phyloP scores from a whole-genome alignment of 2,113 vertebrate genomes.

The Microtus montanus region DNA sequence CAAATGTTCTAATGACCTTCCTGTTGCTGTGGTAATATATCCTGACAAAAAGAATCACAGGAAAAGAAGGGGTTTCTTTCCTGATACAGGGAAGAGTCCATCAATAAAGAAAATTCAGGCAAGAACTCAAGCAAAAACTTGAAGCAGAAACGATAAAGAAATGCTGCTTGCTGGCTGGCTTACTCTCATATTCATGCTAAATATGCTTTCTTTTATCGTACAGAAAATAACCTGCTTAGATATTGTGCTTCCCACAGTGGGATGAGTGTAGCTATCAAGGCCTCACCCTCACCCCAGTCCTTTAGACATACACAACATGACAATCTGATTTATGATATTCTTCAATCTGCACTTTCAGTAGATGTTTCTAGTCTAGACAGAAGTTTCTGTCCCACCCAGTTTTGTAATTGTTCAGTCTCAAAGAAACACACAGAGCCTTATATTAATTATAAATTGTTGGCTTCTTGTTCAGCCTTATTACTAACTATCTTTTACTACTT shows the following conservation, averaged over 20 bases:
- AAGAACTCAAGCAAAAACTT: neutral
- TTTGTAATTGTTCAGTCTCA: no score
- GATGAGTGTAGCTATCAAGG: neutral
- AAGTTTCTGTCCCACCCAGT: no score
- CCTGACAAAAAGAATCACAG: neutral
- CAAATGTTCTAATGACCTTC: neutral
- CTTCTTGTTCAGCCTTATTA: no score
- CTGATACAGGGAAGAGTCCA: neutral
- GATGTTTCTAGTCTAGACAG: neutral
- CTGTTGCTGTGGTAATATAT: neutral
- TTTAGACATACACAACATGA: neutral
- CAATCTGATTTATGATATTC: neutral
- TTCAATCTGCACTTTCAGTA: neutral
- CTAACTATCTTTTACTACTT: no score
- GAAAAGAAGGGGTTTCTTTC: no score
- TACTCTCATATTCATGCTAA: no score
- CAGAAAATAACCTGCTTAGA: neutral
- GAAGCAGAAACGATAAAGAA: neutral
- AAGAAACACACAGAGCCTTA: no score
- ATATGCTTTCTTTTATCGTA: neutral
- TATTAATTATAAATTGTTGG: no score
- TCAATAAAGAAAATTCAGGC: neutral
- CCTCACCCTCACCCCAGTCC: neutral
- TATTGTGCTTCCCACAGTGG: neutral
- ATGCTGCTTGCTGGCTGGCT: no score